Percentiles rank a stretch among this genome's conserved stretches.
phyloP scores from a whole-genome alignment of 1,140 invertebrate genomes.

The Diorhabda sublineata region DNA sequence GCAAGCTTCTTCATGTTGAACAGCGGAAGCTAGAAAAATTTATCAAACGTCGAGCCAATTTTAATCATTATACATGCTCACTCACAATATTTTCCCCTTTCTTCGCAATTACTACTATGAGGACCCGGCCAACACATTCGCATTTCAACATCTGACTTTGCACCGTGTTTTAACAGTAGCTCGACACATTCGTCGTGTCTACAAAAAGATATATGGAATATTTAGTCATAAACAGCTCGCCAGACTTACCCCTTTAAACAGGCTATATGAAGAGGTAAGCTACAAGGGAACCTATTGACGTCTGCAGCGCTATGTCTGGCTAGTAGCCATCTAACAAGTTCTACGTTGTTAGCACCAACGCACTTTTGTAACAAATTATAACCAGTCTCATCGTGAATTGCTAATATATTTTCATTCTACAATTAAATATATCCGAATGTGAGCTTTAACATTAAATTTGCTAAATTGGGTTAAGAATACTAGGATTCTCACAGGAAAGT shows the following conservation, averaged over 20 bases:
- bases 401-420: slow-evolving; percentile 64
- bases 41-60: background rate
- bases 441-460: too few species aligned
- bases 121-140: slow-evolving; percentile 66
- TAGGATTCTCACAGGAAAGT: too few species aligned
- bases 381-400: slow-evolving; percentile 64
- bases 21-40: slow-evolving; percentile 29
- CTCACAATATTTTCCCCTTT: slow-evolving; percentile 56
- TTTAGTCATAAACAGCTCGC: background rate
- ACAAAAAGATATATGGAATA: slow-evolving; percentile 15
- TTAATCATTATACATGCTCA: background rate
- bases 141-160: slow-evolving; percentile 53
- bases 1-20: slow-evolving; percentile 44
- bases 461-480: too few species aligned
- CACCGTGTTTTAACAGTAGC: slow-evolving; percentile 54
- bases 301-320: slow-evolving; percentile 59
- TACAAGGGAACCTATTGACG: slow-evolving; percentile 67
- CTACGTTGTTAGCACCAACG: slow-evolving; percentile 68
- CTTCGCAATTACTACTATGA: slow-evolving; percentile 67
- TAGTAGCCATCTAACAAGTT: slow-evolving; percentile 64
- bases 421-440: slow-evolving; percentile 13
- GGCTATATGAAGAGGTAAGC: slow-evolving; percentile 68
- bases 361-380: slow-evolving; percentile 70
- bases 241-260: slow-evolving; percentile 59
- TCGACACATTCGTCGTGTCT: slow-evolving; percentile 57